Conservation (phyloP, 2,797 vertebrate species). For the Megalops cyprinoides region DNA sequence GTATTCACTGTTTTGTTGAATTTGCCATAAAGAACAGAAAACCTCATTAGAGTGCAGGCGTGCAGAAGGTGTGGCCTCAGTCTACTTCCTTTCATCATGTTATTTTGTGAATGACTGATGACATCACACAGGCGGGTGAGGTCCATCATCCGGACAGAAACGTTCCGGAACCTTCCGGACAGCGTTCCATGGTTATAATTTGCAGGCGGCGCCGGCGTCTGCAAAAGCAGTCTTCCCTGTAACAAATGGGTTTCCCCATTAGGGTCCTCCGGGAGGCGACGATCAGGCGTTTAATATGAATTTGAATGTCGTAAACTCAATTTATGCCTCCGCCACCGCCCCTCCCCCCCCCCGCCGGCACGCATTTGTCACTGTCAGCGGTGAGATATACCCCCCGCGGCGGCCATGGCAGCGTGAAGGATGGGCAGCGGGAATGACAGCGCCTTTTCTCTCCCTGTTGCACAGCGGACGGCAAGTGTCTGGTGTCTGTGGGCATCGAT, state of each 20-base stretch:
- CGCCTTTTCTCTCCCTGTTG: slow-evolving; percentile 41
- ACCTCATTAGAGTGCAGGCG: too few species aligned
- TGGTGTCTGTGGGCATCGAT: slow-evolving; percentile 91
- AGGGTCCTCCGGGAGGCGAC: background rate
- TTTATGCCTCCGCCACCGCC: background rate
- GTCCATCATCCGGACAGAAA: background rate
- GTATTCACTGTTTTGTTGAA: too few species aligned
- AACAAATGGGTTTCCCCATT: background rate
- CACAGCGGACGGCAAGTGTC: slow-evolving; percentile 90
- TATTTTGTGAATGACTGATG: background rate
- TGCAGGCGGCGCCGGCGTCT: background rate
- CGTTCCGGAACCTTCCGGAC: background rate
- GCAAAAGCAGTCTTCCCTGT: background rate
- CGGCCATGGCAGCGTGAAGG: too few species aligned
- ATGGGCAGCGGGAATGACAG: background rate
- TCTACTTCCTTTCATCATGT: too few species aligned
- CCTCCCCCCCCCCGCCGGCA: background rate
- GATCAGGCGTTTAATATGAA: slow-evolving; percentile 3
- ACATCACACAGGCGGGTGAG: background rate
- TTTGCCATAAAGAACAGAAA: too few species aligned
- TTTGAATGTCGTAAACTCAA: background rate
- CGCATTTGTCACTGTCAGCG: background rate
- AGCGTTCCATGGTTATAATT: background rate
- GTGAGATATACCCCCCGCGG: background rate
- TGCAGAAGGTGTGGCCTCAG: too few species aligned